Evolutionary conservation across 2,113 vertebrate genomes (phyloP).

Genomic region (Dasyurus viverrinus): DNA sequence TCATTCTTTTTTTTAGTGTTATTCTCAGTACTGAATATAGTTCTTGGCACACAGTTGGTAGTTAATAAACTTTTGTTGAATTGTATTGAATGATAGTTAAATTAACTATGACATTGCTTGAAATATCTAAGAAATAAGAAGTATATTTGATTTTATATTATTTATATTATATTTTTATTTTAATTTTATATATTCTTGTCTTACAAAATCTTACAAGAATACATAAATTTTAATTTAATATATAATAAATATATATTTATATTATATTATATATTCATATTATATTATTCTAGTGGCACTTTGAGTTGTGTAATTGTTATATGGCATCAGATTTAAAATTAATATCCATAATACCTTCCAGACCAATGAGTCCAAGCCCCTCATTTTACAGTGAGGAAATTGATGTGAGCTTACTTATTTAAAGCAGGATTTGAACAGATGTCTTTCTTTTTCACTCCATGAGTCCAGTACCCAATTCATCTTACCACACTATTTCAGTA

Average conservation of each 20-base stretch:
- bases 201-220: no score
- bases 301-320: conserved; percentile 55
- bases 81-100: background rate
- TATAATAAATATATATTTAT: no score
- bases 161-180: no score
- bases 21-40: no score
- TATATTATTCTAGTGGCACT: conserved; percentile 51
- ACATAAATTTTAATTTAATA: no score
- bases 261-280: no score
- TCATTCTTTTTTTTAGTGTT: no score
- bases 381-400: background rate
- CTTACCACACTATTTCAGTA: background rate
- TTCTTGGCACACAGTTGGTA: no score
- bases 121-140: conserved; percentile 45
- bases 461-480: background rate
- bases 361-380: background rate
- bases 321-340: background rate
- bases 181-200: no score
- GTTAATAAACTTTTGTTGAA: background rate
- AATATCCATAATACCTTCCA: background rate
- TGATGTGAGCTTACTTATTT: no score
- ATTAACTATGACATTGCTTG: background rate
- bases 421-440: background rate
- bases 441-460: background rate
- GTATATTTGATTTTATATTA: conserved; percentile 57